phyloP scores from a whole-genome alignment of 1,140 invertebrate species.

The Heliconius himera region DNA sequence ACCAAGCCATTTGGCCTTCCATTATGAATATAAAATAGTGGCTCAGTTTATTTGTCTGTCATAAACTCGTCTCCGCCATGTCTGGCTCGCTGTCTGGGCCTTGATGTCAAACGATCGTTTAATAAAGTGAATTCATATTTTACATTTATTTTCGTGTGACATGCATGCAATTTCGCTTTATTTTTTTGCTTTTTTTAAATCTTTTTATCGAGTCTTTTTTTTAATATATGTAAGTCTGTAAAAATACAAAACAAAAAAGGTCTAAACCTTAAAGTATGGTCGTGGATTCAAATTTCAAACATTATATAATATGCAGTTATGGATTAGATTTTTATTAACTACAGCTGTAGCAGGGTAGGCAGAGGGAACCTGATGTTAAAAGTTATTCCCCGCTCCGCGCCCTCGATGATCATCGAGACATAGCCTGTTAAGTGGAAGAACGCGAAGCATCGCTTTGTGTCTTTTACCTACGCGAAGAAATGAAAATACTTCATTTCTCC shows the following conservation, averaged over 20 bases:
- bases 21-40: slow-evolving; percentile 1
- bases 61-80: slow-evolving; percentile 3
- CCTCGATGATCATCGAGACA: too few relatives aligned
- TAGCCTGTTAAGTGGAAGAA: too few relatives aligned
- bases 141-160: neutral
- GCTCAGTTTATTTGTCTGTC: slow-evolving; percentile 8
- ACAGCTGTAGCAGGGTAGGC: neutral
- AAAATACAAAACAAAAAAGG: too few relatives aligned
- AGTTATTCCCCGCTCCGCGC: neutral
- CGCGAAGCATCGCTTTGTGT: too few relatives aligned
- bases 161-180: slow-evolving; percentile 3
- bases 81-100: slow-evolving; percentile 6
- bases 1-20: neutral
- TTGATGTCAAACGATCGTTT: neutral
- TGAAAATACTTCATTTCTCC: neutral
- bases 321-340: too few relatives aligned
- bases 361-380: neutral
- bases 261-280: too few relatives aligned
- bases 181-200: neutral
- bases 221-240: too few relatives aligned
- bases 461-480: too few relatives aligned
- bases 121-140: slow-evolving; percentile 8
- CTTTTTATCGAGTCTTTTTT: too few relatives aligned
- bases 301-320: too few relatives aligned
- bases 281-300: too few relatives aligned